Percentiles rank a stretch among this genome's conserved stretches.
These are phyloP conservation scores for Akabosia matsudoensis DNA, from an alignment of 1,140 invertebrate species.

Conservation along the genomic window DNA sequence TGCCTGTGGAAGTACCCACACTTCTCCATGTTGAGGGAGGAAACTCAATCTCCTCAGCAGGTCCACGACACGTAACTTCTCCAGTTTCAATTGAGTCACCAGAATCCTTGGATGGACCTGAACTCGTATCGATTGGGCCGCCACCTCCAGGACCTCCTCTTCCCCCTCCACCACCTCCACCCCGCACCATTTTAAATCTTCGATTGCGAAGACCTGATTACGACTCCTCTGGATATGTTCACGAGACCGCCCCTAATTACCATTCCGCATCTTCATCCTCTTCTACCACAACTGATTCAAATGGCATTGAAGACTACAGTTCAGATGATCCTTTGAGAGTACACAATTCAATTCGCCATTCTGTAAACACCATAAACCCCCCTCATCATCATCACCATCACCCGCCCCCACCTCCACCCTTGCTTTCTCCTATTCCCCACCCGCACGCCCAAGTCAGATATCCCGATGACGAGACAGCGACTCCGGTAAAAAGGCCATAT, in stretches of 20 bases:
- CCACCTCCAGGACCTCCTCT: constrained; percentile 2
- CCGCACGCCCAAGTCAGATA: background rate
- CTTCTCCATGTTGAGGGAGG: background rate
- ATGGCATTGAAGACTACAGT: background rate
- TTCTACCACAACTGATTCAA: background rate
- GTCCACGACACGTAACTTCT: background rate
- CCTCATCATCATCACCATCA: background rate
- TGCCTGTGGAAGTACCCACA: background rate
- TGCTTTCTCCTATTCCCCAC: background rate
- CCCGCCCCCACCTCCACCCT: background rate
- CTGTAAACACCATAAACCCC: background rate
- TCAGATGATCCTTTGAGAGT: background rate
- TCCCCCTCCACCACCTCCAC: background rate
- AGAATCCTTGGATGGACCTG: background rate
- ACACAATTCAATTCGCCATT: background rate
- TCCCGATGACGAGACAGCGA: background rate
- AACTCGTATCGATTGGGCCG: background rate
- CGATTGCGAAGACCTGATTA: background rate
- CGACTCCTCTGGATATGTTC: background rate
- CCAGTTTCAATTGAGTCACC: background rate
- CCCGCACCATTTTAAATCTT: background rate
- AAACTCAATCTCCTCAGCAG: background rate
- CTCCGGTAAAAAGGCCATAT: background rate
- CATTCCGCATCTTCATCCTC: background rate
- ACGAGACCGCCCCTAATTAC: background rate